Evolutionary conservation across 2,888 invertebrate genomes (phyloP).

Genomic region (Periphyllus acericola): DNA sequence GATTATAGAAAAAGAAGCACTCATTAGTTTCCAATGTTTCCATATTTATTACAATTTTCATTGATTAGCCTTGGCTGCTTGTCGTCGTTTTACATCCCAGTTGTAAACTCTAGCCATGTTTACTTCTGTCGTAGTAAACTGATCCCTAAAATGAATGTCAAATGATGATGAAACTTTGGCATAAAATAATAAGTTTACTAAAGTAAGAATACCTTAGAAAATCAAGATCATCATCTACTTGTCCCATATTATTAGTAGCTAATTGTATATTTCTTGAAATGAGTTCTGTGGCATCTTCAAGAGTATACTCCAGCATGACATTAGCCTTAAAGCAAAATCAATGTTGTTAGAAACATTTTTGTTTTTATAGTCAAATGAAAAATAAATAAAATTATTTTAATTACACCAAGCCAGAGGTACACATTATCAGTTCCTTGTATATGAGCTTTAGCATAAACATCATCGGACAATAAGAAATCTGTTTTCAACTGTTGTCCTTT

Average conservation of each 20-base stretch:
- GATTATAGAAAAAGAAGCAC: background rate
- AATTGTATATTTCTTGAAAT: conserved; percentile 84
- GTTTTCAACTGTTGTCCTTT: conserved; percentile 80
- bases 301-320: conserved; percentile 95
- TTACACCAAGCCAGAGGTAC: conserved; percentile 74
- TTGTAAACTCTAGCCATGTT: conserved; percentile 99
- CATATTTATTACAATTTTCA: background rate
- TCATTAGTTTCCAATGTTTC: background rate
- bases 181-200: background rate
- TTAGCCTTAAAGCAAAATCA: conserved; percentile 71
- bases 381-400: conserved; percentile 64
- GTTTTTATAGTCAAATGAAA: too few species aligned
- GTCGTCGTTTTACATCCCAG: conserved; percentile 89
- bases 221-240: conserved; percentile 92
- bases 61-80: conserved; percentile 61
- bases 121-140: conserved; percentile 97
- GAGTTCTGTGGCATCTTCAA: conserved; percentile 88
- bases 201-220: conserved; percentile 72
- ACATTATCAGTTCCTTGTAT: conserved; percentile 92
- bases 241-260: conserved; percentile 83
- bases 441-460: conserved; percentile 86
- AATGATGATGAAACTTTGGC: background rate
- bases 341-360: background rate
- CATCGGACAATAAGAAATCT: conserved; percentile 91
- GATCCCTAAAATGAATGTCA: conserved; percentile 77